Percentiles rank a stretch among this genome's conserved stretches.
Evolutionary conservation across 2,888 invertebrate genomes (phyloP).

Genomic region (Rhamphomyia laevipes): DNA sequence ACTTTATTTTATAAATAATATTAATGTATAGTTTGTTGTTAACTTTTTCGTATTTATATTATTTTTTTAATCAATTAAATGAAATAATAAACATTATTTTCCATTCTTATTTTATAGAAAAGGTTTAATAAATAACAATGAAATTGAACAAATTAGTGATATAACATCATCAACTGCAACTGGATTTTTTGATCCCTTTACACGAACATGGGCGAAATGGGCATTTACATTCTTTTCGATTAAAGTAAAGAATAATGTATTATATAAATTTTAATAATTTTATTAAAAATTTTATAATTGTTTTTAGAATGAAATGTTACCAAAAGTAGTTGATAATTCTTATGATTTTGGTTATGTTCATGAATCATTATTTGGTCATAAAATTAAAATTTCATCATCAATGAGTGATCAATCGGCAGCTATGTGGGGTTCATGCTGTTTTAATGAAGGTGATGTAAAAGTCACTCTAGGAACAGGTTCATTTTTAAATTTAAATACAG

Average conservation of each 20-base stretch:
- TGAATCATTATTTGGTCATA: conserved; percentile 55
- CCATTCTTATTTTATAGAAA: conserved; percentile 17
- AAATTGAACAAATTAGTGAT: conserved; percentile 61
- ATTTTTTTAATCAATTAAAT: background rate
- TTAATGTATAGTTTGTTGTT: too few relatives aligned
- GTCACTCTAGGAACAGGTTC: conserved; percentile 87
- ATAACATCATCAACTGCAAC: conserved; percentile 85
- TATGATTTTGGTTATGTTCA: conserved; percentile 59
- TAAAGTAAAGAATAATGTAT: conserved; percentile 6
- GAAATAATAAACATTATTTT: background rate
- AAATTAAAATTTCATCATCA: conserved; percentile 55
- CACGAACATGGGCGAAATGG: conserved; percentile 62
- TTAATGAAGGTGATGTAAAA: conserved; percentile 65
- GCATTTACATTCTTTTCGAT: conserved; percentile 10
- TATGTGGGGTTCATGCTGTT: conserved; percentile 77
- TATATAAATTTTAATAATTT: background rate
- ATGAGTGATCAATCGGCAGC: conserved; percentile 68
- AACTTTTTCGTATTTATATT: background rate
- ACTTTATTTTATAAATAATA: background rate
- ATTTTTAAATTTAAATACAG: conserved; percentile 78
- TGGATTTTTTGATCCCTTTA: conserved; percentile 88
- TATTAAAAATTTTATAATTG: background rate
- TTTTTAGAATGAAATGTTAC: conserved; percentile 56
- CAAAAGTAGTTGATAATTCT: conserved; percentile 67
- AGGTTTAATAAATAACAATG: conserved; percentile 21